phyloP scores from a whole-genome alignment of 2,797 vertebrate species.

The Rhabdomys pumilio region DNA sequence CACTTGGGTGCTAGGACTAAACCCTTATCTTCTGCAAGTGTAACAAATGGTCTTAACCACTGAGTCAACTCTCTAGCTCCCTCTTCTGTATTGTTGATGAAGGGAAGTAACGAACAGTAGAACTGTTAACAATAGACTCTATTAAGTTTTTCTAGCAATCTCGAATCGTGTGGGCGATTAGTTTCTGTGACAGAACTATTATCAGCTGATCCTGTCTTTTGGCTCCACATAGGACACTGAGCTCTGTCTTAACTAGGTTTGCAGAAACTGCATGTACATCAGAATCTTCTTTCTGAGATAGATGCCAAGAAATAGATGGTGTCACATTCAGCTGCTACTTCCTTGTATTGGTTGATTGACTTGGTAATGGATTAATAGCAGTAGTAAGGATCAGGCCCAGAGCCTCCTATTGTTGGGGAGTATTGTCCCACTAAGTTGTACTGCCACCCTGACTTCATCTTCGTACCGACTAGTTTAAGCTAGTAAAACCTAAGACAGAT shows the following conservation, averaged over 20 bases:
- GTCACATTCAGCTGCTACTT: not conserved
- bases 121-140: not conserved
- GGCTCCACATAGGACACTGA: no score
- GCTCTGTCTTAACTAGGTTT: not conserved
- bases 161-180: not conserved
- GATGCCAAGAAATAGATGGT: not conserved
- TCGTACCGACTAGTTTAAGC: not conserved
- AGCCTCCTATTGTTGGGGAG: not conserved
- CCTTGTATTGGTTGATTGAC: not conserved
- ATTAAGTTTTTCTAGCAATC: not conserved
- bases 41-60: not conserved
- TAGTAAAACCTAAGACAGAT: not conserved
- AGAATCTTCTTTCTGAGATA: slow-evolving; percentile 9
- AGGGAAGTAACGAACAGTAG: not conserved
- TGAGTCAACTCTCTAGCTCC: not conserved
- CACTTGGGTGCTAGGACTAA: not conserved
- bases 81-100: not conserved
- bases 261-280: not conserved
- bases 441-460: not conserved
- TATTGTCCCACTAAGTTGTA: not conserved
- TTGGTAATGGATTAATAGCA: not conserved
- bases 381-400: not conserved
- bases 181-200: not conserved
- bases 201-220: not conserved
- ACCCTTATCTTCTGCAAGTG: not conserved